Base-by-base conservation (phyloP, 2,888 invertebrate species). In the Drosophila multiciliata region DNA sequence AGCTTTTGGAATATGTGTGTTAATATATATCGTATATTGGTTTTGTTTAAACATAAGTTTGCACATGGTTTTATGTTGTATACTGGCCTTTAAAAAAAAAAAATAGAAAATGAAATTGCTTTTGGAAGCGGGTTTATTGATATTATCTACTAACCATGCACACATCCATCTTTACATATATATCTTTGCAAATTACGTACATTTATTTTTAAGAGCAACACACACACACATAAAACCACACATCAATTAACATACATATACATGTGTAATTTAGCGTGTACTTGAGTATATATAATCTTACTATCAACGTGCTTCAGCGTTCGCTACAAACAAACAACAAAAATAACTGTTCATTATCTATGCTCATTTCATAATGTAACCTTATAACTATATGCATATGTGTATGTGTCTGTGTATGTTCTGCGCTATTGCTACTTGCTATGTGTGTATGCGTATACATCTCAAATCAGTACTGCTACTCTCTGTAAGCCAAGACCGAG, bases 301-400 rank as follows among this genome's bases (percentile, higher is more conserved):
- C 20, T 62, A n/a, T 73, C 78, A 50, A 45, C 49, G 63, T 74
- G 79, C 80, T 74, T 75, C 75, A 79, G 80, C 80, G 80, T 79
- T 76, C 42, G 75, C 75, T 64, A 59, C 57, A 49, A 50, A 17
- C 15, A 17, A 29, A 6, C 12, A 38, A 12, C 26, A 29, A 38
- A 26, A n/a, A n/a, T 2, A 36, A 54, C n/a, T 38, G 40, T 33
- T 49, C 17, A 38, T 55, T 26, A 32, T 52, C 70, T 50, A 57
- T 57, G 42, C 40, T 40, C 50, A 67, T 67, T 42, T 12, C 69
- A 32, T 66, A 33, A 40, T 35, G 33, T 52, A 42, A 8, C 8
- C 23, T 23, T 15, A 26, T 45, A 45, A 42, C 50, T 17, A 55
- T 38, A 40, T 33, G 36, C 60, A 60, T 50, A 45, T 11, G n/a